Evolutionary conservation across 2,888 invertebrate genomes (phyloP), one percentile per base, ranked within the genome.

Genomic region (Pherbina coryleti): DNA sequence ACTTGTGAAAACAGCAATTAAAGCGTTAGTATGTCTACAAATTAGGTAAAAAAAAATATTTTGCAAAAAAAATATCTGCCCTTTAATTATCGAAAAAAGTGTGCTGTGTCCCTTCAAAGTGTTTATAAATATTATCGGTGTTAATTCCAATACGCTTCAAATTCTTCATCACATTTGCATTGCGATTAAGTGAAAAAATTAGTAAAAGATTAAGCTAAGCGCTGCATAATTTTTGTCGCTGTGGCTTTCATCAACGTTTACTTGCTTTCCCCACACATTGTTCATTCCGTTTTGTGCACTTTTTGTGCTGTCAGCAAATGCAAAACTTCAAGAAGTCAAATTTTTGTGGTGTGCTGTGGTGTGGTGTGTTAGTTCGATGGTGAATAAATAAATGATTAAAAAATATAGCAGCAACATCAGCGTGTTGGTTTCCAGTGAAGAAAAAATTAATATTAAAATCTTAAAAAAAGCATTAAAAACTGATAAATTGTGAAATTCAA

Each of bases 221-320:
- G 51, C 49, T 69, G 51, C 25, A 49, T 22, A 19, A 25, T 17
- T 31, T 72, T 55, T 60, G 44, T 60, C 44, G 72, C 60, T 72
- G 72, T 60, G 60, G 72, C 44, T 72, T 72, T 69, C 49, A 69
- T 69, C 44, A 72, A 34, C 72, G 60, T 60, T 60, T 60, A 31
- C 17, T 60, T 72, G 37, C 67, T 44, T 67, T 67, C 49, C 11
- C 25, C 57, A 51, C 34, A 3, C 72, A 55, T 72, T 70, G 14
- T 19, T 44, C 17, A 69, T 28, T 49, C 69, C 19, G 19, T 19
- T 49, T 25, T 51, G 19, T 17, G 22, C 31, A 31, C 17, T 60
- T 71, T 72, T 57, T 60, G 57, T 72, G 72, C 72, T 72, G 74
- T 74, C 62, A 72, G 19, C 55, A 72, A 19, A 74, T 31, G 28